Percentiles rank a stretch among this genome's conserved stretches.
Evolutionary conservation across 2,113 vertebrate genomes (phyloP).

Genomic region (Petaurus breviceps): DNA sequence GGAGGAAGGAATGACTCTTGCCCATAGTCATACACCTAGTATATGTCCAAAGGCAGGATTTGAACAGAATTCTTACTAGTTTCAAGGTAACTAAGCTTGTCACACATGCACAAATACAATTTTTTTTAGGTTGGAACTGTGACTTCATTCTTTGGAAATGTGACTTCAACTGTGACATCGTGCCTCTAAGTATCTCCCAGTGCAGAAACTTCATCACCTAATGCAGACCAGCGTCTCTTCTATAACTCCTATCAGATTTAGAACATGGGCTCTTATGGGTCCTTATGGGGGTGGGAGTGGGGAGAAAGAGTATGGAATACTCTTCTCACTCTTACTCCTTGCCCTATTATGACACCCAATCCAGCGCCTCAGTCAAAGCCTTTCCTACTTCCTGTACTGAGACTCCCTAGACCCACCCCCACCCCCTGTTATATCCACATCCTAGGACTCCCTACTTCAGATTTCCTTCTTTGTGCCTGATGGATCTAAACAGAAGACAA

Average conservation of each 20-base stretch:
- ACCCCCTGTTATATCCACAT: background rate
- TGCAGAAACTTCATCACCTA: too few species aligned
- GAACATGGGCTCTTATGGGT: background rate
- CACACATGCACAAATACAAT: too few species aligned
- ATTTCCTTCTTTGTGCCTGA: background rate
- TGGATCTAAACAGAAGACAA: background rate
- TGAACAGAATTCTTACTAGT: too few species aligned
- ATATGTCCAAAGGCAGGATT: too few species aligned
- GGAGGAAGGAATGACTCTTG: too few species aligned
- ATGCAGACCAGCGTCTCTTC: background rate
- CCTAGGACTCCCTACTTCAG: background rate
- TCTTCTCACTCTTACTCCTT: background rate
- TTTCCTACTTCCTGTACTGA: background rate
- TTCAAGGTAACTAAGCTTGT: too few species aligned
- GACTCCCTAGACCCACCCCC: background rate
- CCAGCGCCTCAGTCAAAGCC: background rate
- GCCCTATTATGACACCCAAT: background rate
- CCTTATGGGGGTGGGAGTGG: background rate
- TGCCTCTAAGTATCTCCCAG: too few species aligned
- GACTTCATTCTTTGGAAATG: too few species aligned
- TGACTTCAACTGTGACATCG: too few species aligned
- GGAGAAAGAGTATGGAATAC: background rate
- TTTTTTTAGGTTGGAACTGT: too few species aligned
- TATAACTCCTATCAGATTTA: background rate
- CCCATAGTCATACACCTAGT: too few species aligned